phyloP scores from a whole-genome alignment of 2,888 invertebrate genomes.

The Drosophila hamatofila region DNA sequence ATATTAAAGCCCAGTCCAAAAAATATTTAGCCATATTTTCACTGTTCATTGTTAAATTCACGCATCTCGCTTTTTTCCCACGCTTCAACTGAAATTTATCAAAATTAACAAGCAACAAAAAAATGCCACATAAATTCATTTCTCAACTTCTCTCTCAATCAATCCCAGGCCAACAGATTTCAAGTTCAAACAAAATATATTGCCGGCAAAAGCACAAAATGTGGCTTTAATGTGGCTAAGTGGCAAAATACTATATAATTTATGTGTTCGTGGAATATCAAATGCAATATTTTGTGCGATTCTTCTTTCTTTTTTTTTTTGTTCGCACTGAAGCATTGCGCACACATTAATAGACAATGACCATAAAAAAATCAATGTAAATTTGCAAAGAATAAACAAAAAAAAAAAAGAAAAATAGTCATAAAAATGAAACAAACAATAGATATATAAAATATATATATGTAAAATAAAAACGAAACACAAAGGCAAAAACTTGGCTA shows the following conservation, averaged over 20 bases:
- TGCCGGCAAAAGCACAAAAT: background rate
- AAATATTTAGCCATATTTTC: background rate
- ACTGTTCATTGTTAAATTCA: no score
- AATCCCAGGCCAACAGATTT: background rate
- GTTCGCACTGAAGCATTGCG: conserved; percentile 12
- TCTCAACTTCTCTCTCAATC: background rate
- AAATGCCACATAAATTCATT: background rate
- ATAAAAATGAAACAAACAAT: conserved; percentile 20
- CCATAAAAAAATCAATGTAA: conserved; percentile 34
- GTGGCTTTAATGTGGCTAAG: conserved; percentile 11
- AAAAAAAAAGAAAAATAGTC: conserved; percentile 17
- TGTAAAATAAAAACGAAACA: conserved; percentile 6
- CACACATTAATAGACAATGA: conserved; percentile 36
- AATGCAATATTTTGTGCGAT: conserved; percentile 21
- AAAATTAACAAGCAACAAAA: no score
- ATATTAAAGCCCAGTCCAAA: no score
- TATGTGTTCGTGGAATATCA: conserved; percentile 15
- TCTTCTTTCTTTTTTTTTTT: background rate
- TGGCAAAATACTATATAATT: conserved; percentile 29
- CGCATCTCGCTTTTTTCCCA: no score
- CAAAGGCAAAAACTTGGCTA: conserved; percentile 33
- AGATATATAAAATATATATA: background rate
- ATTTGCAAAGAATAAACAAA: conserved; percentile 15
- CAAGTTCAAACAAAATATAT: conserved; percentile 12
- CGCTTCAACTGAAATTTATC: no score